Evolutionary conservation across 2,797 vertebrate genomes (phyloP).

Genomic region (Pipistrellus kuhlii): DNA sequence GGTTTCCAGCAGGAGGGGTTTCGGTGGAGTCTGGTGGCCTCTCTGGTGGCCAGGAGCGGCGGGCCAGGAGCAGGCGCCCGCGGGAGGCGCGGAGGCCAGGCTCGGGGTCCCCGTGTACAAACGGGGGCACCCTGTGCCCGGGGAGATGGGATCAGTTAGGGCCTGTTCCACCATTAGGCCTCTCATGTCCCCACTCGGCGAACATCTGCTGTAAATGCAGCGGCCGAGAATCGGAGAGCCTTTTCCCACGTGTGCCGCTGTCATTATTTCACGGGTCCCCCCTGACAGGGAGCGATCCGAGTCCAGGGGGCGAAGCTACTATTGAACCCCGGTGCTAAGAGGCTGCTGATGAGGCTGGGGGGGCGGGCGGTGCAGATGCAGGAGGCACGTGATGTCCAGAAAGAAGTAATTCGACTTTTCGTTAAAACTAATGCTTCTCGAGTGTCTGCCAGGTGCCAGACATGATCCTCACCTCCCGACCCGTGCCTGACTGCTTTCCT

Average conservation of each 20-base stretch:
- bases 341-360: accelerated
- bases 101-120: background rate
- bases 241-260: background rate
- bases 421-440: background rate
- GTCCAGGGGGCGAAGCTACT: accelerated
- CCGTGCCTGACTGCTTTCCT: background rate
- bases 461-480: accelerated
- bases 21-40: accelerated
- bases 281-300: background rate
- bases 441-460: background rate
- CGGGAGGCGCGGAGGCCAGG: background rate
- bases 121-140: background rate
- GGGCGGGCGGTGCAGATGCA: accelerated
- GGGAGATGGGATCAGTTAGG: accelerated
- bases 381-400: background rate
- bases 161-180: background rate
- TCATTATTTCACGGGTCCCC: background rate
- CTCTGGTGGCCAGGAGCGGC: too few relatives aligned
- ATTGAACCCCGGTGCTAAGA: accelerated
- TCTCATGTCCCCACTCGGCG: background rate
- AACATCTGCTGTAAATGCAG: background rate
- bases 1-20: background rate
- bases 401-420: accelerated
- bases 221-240: background rate
- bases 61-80: accelerated